Percentiles rank a stretch among this genome's conserved stretches.
These are phyloP conservation scores for Marmota flaviventris DNA, from an alignment of 2,113 vertebrate species.

Conservation along the genomic window DNA sequence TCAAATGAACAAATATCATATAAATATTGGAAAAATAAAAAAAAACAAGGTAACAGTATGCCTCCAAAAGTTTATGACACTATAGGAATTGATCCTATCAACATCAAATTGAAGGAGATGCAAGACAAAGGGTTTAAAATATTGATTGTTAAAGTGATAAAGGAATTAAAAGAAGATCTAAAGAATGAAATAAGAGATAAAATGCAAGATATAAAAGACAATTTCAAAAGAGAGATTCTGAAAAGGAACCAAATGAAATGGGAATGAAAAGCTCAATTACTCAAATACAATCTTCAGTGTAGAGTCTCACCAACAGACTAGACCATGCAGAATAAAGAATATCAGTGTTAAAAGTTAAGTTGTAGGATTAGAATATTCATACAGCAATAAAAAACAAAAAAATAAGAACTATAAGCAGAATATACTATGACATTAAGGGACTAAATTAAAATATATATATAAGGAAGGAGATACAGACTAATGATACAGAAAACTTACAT, in stretches of 20 bases:
- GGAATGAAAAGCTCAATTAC: neutral
- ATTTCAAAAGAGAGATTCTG: neutral
- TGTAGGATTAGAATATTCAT: neutral
- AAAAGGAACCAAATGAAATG: neutral
- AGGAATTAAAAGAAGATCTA: neutral
- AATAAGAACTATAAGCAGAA: neutral
- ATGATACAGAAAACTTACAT: neutral
- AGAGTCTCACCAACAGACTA: neutral
- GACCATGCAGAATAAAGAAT: neutral
- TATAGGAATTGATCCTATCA: neutral
- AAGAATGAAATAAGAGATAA: too few relatives aligned
- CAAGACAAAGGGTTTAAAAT: neutral
- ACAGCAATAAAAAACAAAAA: neutral
- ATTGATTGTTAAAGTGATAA: neutral
- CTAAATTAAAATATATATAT: neutral
- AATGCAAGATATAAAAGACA: neutral
- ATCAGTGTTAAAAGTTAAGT: neutral
- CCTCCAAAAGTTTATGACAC: neutral
- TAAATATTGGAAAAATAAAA: neutral
- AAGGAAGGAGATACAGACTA: neutral
- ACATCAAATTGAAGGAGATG: neutral
- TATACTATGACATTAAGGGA: neutral
- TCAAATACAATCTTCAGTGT: neutral
- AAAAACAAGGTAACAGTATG: neutral
- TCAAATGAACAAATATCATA: neutral